Conservation (phyloP, 2,113 vertebrate genomes). For the Pteruthius melanotis region DNA sequence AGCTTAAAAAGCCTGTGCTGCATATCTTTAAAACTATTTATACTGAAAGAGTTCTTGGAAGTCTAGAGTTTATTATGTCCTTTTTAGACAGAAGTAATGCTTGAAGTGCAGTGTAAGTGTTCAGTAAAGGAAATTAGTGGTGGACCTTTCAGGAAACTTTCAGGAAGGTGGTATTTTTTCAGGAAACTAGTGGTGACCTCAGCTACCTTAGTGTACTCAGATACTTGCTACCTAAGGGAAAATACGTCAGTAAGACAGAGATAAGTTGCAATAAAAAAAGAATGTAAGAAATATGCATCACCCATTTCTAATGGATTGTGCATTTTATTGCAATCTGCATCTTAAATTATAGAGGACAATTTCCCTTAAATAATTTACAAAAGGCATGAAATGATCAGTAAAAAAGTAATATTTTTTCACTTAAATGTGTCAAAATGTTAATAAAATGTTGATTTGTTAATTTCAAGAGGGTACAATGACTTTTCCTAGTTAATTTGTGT, state of each 20-base stretch:
- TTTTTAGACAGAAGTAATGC: background rate
- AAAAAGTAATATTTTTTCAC: background rate
- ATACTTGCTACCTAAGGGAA: background rate
- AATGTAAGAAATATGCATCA: background rate
- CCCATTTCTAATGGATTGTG: background rate
- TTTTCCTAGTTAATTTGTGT: background rate
- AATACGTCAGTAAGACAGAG: background rate
- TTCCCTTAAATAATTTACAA: background rate
- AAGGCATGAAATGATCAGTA: rapidly evolving
- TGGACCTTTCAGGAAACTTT: background rate
- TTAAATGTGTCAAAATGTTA: background rate
- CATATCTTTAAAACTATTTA: background rate
- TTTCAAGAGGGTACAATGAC: background rate
- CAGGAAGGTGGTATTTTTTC: background rate
- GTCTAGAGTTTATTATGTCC: background rate
- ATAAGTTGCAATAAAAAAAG: background rate
- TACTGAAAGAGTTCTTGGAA: background rate
- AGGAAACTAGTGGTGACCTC: background rate
- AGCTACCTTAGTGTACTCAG: rapidly evolving
- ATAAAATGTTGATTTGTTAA: background rate
- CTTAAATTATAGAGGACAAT: background rate
- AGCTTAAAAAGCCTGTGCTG: background rate
- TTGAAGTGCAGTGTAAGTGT: background rate
- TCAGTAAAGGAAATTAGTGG: background rate
- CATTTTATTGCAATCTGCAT: background rate